These are phyloP conservation scores for Rhagologus leucostigma DNA, from an alignment of 2,113 vertebrate species.

Conservation along the genomic window DNA sequence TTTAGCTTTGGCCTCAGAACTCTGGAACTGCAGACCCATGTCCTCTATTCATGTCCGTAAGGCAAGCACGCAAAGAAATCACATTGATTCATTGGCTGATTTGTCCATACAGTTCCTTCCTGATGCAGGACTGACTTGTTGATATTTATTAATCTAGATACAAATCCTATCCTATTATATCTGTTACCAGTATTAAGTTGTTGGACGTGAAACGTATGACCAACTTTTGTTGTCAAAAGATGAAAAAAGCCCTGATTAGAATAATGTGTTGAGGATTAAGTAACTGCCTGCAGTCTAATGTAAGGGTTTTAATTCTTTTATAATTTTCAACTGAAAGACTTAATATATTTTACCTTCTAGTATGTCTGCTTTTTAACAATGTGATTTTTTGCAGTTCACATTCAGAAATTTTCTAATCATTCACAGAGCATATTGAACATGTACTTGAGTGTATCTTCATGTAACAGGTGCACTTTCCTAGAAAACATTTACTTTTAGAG, in stretches of 20 bases:
- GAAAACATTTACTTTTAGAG: not conserved
- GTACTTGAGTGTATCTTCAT: not conserved
- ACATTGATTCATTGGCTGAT: not conserved
- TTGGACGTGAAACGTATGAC: not conserved
- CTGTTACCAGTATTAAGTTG: not conserved
- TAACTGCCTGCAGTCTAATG: not conserved
- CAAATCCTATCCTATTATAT: not conserved
- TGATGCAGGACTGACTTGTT: not conserved
- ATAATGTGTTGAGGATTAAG: not conserved
- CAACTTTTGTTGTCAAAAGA: not conserved
- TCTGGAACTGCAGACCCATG: not conserved
- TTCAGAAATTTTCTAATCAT: not conserved
- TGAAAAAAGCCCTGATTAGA: not conserved
- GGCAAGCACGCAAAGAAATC: not conserved
- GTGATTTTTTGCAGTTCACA: not conserved
- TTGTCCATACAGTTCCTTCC: not conserved
- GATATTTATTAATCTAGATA: not conserved
- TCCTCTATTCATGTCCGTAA: not conserved
- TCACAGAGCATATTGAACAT: not conserved
- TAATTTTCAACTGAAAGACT: not conserved
- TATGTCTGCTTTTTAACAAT: not conserved
- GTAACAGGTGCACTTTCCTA: not conserved
- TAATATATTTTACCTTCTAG: not conserved
- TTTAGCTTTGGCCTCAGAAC: not conserved
- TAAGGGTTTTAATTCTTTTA: not conserved